Evolutionary conservation across 2,113 vertebrate species (phyloP).

Genomic region (Myiopsitta monachus): DNA sequence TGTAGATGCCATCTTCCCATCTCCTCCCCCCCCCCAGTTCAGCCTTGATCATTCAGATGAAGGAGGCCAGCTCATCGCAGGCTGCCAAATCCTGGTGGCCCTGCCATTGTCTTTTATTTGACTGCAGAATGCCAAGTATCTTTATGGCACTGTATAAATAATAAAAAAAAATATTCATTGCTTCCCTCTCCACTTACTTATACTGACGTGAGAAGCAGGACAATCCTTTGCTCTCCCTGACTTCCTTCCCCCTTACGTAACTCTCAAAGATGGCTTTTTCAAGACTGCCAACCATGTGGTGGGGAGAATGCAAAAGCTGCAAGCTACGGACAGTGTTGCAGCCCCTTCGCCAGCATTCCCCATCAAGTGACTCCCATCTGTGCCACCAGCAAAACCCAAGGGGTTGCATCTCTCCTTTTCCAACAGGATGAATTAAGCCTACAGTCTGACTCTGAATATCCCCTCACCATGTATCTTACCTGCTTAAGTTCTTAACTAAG

Average conservation of each 20-base stretch:
- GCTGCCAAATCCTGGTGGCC: background rate
- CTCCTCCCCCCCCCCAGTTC: background rate
- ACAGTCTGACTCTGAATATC: background rate
- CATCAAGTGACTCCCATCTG: background rate
- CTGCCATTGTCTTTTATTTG: constrained; percentile 39
- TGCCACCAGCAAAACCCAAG: background rate
- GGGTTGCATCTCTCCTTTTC: background rate
- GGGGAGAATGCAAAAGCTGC: background rate
- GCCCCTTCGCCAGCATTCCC: background rate
- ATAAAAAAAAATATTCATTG: constrained; percentile 55
- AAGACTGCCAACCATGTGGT: background rate
- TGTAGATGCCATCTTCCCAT: background rate
- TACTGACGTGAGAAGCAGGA: constrained; percentile 4
- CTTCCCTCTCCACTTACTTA: background rate
- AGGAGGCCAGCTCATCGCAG: background rate
- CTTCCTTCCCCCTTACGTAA: background rate
- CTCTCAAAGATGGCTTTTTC: background rate
- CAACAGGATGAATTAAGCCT: background rate
- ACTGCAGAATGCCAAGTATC: constrained; percentile 26
- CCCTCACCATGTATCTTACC: background rate
- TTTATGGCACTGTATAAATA: constrained; percentile 44
- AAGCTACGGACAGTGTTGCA: fast-evolving
- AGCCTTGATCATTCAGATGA: background rate
- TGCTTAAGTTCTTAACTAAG: background rate
- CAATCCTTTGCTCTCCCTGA: background rate